Percentiles rank a stretch among this genome's conserved stretches.
phyloP scores from a whole-genome alignment of 2,113 vertebrate species.

The Machaerirhynchus nigripectus region DNA sequence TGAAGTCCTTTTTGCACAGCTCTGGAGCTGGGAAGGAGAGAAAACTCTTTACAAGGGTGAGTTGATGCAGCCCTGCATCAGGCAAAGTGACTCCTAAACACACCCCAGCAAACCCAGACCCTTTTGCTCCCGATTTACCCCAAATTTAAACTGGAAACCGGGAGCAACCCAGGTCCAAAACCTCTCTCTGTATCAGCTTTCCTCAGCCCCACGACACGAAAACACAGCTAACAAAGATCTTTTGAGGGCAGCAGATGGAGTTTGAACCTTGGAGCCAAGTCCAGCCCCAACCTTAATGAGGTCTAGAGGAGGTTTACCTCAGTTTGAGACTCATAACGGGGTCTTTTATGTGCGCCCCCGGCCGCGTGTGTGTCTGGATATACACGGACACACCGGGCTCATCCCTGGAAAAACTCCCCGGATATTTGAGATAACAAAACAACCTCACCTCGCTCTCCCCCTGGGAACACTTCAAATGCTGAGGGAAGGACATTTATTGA shows the following conservation, averaged over 20 bases:
- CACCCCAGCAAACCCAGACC: neutral
- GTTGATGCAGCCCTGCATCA: neutral
- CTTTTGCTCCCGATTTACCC: neutral
- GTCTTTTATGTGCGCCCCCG: neutral
- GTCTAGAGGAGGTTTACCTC: constrained; percentile 30
- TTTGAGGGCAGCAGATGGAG: constrained; percentile 52
- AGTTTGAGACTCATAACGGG: neutral
- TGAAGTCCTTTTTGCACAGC: neutral
- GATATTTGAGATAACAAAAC: neutral
- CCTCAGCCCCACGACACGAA: neutral
- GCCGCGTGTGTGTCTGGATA: neutral
- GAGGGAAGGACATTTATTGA: constrained; percentile 41
- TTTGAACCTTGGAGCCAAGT: neutral
- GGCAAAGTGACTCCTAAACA: neutral
- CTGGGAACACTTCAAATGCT: neutral
- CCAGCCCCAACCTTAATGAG: neutral
- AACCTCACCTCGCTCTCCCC: neutral
- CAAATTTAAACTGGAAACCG: neutral
- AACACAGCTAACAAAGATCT: constrained; percentile 19
- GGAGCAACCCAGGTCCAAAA: neutral
- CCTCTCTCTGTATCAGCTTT: neutral
- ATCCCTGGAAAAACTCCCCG: neutral
- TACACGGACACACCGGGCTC: neutral
- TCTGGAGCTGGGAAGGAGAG: neutral
- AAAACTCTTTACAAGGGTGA: neutral